Evolutionary conservation across 2,113 vertebrate species (phyloP), one percentile per base, ranked within the genome.

Genomic region (Nerophis ophidion): DNA sequence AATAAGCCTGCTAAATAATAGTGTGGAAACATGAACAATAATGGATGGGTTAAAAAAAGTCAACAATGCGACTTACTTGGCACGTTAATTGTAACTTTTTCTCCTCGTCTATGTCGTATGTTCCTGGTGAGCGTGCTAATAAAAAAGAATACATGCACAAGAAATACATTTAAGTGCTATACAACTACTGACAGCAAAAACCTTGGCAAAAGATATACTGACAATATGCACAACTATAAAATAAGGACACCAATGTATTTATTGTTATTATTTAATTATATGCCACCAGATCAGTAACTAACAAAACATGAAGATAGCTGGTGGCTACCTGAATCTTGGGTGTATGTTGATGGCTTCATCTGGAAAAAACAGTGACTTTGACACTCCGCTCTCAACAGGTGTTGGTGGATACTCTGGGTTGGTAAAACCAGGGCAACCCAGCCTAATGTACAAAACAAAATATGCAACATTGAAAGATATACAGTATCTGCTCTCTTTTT

Each of bases 21-120:
- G 10, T 38, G 8, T 11, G 3, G 10, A 44, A 12, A 3, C 10
- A 44, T 44, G 12, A 44, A 44, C 10, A 44, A 44, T 44, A 12
- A 3, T 44, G 40, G 9, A 44, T 42, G 9, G 38, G 11, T 19
- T 44, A 1, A 42, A 19, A 42, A 14, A 53, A 8, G 51, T 4
- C 15, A 35, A 54, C 7, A 48, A 34, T 33, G 7, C 33, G 14
- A 83, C 96, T 92, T 76, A 99, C 97, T 96, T 63, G 95, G 97
- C 44, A 98, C 95, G 26, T 99, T 99, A 84, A 99, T 97, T 26
- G 76, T 91, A n/a, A 99, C 92, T 76, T 99, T 99, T 66, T 98
- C 97, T 57, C 95, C 95, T 78, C 97, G 91, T 75, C 97, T 85
- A 66, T 97, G 95, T 48, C 95, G 91, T 81, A 96, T 98, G 70